Evolutionary conservation across 1,140 invertebrate genomes (phyloP).

Genomic region (Brachionus rubens): DNA sequence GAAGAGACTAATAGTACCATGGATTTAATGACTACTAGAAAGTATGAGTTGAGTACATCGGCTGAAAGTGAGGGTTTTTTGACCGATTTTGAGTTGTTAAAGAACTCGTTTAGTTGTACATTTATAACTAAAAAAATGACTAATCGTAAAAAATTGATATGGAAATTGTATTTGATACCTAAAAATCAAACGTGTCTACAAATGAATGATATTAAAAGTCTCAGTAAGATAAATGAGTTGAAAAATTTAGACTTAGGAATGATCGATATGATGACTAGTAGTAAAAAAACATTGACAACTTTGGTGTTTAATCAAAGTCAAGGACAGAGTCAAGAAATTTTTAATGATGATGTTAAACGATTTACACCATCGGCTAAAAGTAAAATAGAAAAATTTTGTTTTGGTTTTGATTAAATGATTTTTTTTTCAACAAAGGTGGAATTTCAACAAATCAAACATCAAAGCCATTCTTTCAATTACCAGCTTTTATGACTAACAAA

Average conservation of each 20-base stretch:
- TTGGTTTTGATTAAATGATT: not conserved
- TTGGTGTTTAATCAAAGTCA: too few relatives aligned
- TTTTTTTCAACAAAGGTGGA: not conserved
- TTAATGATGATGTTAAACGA: conserved; percentile 6
- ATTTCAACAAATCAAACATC: not conserved
- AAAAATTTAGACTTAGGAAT: conserved; percentile 24
- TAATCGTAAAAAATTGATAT: conserved; percentile 31
- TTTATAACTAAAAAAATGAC: conserved; percentile 29
- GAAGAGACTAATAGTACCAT: not conserved
- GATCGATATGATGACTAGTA: not conserved
- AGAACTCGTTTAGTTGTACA: conserved; percentile 7
- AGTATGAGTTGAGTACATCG: not conserved
- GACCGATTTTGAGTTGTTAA: not conserved
- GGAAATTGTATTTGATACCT: conserved; percentile 34
- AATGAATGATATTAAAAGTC: conserved; percentile 15
- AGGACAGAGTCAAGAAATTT: too few relatives aligned
- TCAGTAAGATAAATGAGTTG: conserved; percentile 2
- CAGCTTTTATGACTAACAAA: conserved; percentile 10
- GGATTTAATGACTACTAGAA: not conserved
- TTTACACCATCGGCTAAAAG: conserved; percentile 2
- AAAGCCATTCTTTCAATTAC: not conserved
- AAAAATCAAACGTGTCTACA: conserved; percentile 42
- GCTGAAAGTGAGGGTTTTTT: not conserved
- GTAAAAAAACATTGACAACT: too few relatives aligned
- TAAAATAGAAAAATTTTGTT: not conserved